phyloP scores from a whole-genome alignment of 2,888 invertebrate species.

The Meganola albula region DNA sequence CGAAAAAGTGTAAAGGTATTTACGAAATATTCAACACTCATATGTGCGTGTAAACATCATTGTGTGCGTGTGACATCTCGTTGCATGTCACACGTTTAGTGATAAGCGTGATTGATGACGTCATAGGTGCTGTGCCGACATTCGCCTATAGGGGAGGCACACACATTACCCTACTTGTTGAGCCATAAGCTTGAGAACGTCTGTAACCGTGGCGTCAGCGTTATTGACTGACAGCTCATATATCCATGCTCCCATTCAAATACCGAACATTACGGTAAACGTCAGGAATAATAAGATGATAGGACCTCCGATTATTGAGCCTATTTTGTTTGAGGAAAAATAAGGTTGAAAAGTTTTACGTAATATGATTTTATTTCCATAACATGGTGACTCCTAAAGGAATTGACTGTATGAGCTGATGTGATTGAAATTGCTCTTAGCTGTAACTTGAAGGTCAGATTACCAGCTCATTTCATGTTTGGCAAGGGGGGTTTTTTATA shows the following conservation, averaged over 20 bases:
- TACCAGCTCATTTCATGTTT: too few relatives aligned
- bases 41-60: conserved; percentile 18
- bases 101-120: conserved; percentile 73
- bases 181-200: conserved; percentile 24
- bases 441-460: too few relatives aligned
- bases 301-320: too few relatives aligned
- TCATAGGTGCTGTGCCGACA: conserved; percentile 36
- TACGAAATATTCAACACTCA: conserved; percentile 6
- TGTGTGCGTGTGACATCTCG: conserved; percentile 32
- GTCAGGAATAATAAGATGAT: conserved; percentile 13
- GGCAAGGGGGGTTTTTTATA: too few relatives aligned
- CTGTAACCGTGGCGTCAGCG: conserved; percentile 26
- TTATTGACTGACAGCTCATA: conserved; percentile 29
- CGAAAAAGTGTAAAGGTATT: conserved; percentile 1
- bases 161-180: conserved; percentile 45
- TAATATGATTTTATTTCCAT: too few relatives aligned
- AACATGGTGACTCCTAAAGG: too few relatives aligned
- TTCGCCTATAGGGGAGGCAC: conserved; percentile 18
- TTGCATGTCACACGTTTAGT: conserved; percentile 33
- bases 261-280: conserved; percentile 15
- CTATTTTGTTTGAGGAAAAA: too few relatives aligned
- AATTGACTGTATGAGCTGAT: too few relatives aligned
- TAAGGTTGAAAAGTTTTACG: background rate
- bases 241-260: conserved; percentile 16
- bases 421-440: too few relatives aligned